A percentile compares a stretch with the other conserved stretches of the same genome.
Conservation (phyloP, 2,797 vertebrate species). For the Melanotaenia parkinsoni region DNA sequence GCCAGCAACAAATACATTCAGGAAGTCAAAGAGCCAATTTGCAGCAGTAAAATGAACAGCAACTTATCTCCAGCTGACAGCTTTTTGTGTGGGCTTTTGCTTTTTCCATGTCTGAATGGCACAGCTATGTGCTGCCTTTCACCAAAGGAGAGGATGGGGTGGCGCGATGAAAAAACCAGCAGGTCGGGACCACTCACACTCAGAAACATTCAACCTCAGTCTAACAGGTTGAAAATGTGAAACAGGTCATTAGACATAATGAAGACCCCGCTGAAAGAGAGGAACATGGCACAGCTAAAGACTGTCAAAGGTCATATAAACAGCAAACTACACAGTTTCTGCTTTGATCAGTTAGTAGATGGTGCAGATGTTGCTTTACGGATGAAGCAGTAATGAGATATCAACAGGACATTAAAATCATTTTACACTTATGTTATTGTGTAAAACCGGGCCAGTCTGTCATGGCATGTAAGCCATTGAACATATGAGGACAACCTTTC, state of each 20-base stretch:
- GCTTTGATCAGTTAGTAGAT: too few species aligned
- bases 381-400: too few species aligned
- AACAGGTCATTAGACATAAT: constrained; percentile 22
- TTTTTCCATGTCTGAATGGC: constrained; percentile 31
- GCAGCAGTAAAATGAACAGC: constrained; percentile 39
- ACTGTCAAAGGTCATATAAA: too few species aligned
- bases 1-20: constrained; percentile 44
- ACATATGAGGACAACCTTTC: too few species aligned
- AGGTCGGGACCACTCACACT: constrained; percentile 15
- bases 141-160: background rate
- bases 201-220: constrained; percentile 7
- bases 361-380: too few species aligned
- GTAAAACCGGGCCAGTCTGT: too few species aligned
- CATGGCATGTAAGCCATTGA: too few species aligned
- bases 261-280: too few species aligned
- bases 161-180: constrained; percentile 10
- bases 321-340: too few species aligned
- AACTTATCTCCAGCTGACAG: constrained; percentile 58
- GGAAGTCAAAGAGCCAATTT: constrained; percentile 58
- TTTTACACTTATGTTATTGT: too few species aligned
- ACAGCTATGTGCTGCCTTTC: background rate
- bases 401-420: too few species aligned
- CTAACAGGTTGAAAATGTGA: constrained; percentile 14
- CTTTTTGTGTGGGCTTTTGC: constrained; percentile 51
- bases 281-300: too few species aligned